phyloP scores from a whole-genome alignment of 2,797 vertebrate species.

The Sparus aurata region DNA sequence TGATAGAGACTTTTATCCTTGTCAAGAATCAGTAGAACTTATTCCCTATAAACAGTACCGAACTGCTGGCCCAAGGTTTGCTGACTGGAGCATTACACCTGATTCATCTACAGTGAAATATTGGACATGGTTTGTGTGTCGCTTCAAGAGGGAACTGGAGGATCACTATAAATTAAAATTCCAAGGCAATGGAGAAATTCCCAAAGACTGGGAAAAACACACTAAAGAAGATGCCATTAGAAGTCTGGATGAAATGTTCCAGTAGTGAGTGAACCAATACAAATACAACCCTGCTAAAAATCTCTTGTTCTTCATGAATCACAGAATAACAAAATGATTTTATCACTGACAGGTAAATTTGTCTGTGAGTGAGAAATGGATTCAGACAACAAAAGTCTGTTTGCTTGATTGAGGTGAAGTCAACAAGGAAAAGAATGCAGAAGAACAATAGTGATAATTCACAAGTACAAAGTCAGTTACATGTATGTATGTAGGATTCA shows the following conservation, averaged over 20 bases:
- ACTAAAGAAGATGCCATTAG: constrained; percentile 48
- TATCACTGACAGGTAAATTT: not conserved
- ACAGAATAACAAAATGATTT: not conserved
- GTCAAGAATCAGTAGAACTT: too few relatives aligned
- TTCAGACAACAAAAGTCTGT: too few relatives aligned
- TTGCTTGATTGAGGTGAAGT: too few relatives aligned
- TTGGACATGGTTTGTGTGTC: constrained; percentile 77
- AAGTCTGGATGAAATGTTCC: constrained; percentile 54
- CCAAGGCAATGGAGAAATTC: constrained; percentile 16
- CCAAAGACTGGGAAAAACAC: constrained; percentile 31
- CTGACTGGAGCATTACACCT: constrained; percentile 65
- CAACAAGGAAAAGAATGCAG: too few relatives aligned
- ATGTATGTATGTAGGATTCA: too few relatives aligned
- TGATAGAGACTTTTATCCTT: too few relatives aligned
- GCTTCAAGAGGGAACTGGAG: constrained; percentile 66
- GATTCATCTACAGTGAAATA: constrained; percentile 63
- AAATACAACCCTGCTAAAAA: not conserved
- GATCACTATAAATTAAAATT: constrained; percentile 19
- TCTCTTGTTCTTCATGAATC: not conserved
- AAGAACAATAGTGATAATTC: too few relatives aligned
- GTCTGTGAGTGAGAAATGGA: not conserved
- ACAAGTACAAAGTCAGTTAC: too few relatives aligned
- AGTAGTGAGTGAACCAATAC: not conserved
- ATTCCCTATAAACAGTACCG: constrained; percentile 61
- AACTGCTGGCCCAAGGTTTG: constrained; percentile 43